These are phyloP conservation scores for Ptychochromis oligacanthus DNA, from an alignment of 2,113 vertebrate genomes.

Conservation along the genomic window DNA sequence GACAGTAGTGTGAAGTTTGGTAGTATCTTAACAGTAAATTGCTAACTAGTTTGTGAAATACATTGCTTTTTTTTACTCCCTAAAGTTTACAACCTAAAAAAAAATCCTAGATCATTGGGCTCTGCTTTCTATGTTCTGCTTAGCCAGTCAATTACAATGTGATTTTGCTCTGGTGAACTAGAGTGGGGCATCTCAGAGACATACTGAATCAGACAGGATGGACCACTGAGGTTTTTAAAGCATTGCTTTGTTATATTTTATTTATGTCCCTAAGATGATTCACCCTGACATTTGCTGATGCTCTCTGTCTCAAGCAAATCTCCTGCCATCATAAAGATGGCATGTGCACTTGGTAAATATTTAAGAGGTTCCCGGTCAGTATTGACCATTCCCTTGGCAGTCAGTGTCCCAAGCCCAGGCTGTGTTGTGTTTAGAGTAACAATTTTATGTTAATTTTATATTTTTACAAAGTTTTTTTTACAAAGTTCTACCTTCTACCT, in stretches of 20 bases:
- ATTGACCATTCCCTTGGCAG: slow-evolving; percentile 34
- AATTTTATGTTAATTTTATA: slow-evolving; percentile 9
- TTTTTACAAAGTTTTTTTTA: no score
- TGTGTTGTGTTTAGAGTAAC: slow-evolving; percentile 8
- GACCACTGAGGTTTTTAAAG: slow-evolving; percentile 50
- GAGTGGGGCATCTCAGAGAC: slow-evolving; percentile 31
- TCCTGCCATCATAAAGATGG: slow-evolving; percentile 57
- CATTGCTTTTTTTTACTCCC: background rate
- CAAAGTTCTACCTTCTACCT: background rate
- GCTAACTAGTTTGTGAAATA: background rate
- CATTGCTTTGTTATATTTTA: slow-evolving; percentile 67
- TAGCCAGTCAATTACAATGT: background rate
- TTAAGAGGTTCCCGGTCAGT: slow-evolving; percentile 50
- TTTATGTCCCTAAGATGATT: slow-evolving; percentile 70
- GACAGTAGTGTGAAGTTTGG: background rate
- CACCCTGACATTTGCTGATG: slow-evolving; percentile 69
- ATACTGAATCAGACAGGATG: slow-evolving; percentile 54
- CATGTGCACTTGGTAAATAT: slow-evolving; percentile 68
- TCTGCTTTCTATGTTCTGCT: background rate
- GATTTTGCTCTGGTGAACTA: background rate
- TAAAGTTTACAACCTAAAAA: background rate
- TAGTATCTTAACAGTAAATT: background rate
- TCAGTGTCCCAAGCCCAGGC: background rate
- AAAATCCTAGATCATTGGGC: background rate
- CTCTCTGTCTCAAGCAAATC: slow-evolving; percentile 59